Base-by-base conservation (phyloP, 2,797 vertebrate species). In the Novumbra hubbsi region DNA sequence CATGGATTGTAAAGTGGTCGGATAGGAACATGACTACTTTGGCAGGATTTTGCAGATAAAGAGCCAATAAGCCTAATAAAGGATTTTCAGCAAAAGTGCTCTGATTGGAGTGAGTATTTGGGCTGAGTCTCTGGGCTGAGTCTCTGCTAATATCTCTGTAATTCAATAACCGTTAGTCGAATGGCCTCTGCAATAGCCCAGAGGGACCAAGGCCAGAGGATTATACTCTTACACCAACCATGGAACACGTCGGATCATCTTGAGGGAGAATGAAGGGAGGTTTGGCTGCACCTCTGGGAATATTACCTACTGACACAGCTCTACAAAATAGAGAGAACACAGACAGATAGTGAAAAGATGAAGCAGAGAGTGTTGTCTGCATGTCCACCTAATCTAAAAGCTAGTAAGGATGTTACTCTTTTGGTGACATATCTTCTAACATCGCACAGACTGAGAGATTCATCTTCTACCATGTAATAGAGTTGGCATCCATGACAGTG, bases 11-110 rank as follows among this genome's bases (percentile, higher is more conserved):
- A 73, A 73, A 76, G 49, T 70, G 48, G 70, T 32, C 72, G 57
- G 64, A 57, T 4, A 62, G 30, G 66, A 66, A 75, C 21, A 57
- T 64, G 28, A 62, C 63, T 66, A 52, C 41, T 72, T 19, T 49
- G 27, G 45, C 45, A 15, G 72, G 69, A 82, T 75, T 84, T 75
- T 81, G 72, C 73, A 64, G 75, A 85, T 83, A 73, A 76, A 79
- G 78, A 73, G 75, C 69, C 21, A 60, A 21, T 60, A 4, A 60
- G 55, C n/a, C 21, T 80, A 76, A 78, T 74, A 81, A 79, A 73
- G 76, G 78, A 62, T 65, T 65, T 73, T 85, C 79, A 81, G 79
- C 78, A 77, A 60, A 21, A 12, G 49, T 48, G 71, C 16, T 64
- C 73, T 73, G 73, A 75, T 80, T 71, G 70, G 75, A 76, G 76